phyloP scores from a whole-genome alignment of 92 coral and sea anemone genomes.

The Pocillopora meandrina region DNA sequence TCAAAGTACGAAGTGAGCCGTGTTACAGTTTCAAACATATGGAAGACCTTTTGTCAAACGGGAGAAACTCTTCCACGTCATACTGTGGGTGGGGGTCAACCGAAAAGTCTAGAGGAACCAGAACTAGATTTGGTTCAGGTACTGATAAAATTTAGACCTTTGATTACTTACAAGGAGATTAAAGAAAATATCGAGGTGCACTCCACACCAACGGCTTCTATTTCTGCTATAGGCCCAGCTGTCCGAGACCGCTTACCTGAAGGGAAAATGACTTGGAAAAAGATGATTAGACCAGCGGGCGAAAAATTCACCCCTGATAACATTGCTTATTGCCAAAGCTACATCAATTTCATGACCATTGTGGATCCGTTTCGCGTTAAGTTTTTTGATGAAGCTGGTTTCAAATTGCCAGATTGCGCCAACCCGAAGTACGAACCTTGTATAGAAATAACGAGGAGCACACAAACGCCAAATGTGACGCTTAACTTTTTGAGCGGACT shows the following conservation, averaged over 20 bases:
- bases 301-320: conserved; percentile 50
- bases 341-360: conserved; percentile 36
- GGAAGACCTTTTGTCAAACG: background rate
- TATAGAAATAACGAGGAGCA: conserved; percentile 25
- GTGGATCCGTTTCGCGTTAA: conserved; percentile 54
- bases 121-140: background rate
- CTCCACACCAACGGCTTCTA: conserved; percentile 37
- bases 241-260: conserved; percentile 54
- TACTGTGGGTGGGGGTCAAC: background rate
- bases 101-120: background rate
- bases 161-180: conserved; percentile 41
- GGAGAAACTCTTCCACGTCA: too few relatives aligned
- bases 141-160: conserved; percentile 18
- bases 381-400: conserved; percentile 26
- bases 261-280: conserved; percentile 58
- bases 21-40: background rate
- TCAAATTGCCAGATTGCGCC: conserved; percentile 38
- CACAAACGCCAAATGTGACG: conserved; percentile 42
- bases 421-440: conserved; percentile 45
- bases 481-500: conserved; percentile 25
- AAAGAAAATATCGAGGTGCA: conserved; percentile 44
- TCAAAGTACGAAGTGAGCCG: background rate
- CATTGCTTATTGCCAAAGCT: conserved; percentile 34
- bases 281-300: conserved; percentile 42
- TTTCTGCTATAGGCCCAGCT: conserved; percentile 38